These are phyloP conservation scores for Drosophila siamana DNA, from an alignment of 2,888 invertebrate species.

Conservation along the genomic window DNA sequence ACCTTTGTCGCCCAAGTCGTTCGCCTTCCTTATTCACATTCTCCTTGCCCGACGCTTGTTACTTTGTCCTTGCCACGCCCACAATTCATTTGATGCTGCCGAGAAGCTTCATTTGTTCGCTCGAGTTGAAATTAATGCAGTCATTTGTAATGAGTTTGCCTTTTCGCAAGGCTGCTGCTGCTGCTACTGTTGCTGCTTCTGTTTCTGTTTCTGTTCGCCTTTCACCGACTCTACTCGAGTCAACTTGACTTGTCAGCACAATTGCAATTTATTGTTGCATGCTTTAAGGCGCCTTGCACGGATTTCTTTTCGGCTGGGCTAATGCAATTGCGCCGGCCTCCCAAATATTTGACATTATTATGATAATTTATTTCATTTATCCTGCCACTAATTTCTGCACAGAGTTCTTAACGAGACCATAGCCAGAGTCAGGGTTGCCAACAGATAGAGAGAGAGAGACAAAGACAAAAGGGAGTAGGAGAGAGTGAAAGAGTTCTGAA, in stretches of 20 bases:
- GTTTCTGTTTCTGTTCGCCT: constrained; percentile 1
- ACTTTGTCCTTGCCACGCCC: constrained; percentile 17
- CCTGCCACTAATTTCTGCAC: constrained; percentile 60
- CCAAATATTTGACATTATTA: constrained; percentile 65
- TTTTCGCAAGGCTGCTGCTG: constrained; percentile 31
- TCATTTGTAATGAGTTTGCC: constrained; percentile 81
- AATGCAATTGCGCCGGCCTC: constrained; percentile 44
- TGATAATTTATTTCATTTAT: constrained; percentile 70
- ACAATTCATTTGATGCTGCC: constrained; percentile 43
- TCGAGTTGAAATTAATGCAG: constrained; percentile 79
- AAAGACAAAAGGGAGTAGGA: too few relatives aligned
- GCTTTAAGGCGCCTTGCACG: constrained; percentile 37
- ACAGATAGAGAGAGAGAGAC: background rate
- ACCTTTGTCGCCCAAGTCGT: constrained; percentile 44
- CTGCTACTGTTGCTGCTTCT: constrained; percentile 4
- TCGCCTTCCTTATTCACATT: constrained; percentile 7
- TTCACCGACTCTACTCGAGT: background rate
- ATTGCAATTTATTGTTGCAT: constrained; percentile 73
- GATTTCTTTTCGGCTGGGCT: constrained; percentile 26
- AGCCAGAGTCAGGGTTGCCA: background rate
- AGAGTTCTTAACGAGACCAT: constrained; percentile 21
- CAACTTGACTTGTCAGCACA: constrained; percentile 41
- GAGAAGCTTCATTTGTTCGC: constrained; percentile 67
- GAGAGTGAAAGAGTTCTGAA: constrained; percentile 19
- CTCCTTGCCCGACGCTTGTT: background rate